phyloP scores from a whole-genome alignment of 1,140 invertebrate species.

The Ceratosolen fusciceps region DNA sequence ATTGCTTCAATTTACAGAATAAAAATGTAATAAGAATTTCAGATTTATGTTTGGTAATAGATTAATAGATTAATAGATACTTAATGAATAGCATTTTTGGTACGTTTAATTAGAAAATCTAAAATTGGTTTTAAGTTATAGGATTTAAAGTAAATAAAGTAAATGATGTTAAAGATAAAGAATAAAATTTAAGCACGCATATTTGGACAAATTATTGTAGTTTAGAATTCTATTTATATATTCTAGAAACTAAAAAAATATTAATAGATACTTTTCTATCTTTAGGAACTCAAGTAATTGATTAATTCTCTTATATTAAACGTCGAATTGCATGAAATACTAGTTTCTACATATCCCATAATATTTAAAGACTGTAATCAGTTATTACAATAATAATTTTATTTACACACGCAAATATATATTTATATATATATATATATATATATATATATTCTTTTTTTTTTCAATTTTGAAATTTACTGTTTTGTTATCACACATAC shows the following conservation, averaged over 20 bases:
- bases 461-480: background rate
- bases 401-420: background rate
- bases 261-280: constrained; percentile 46
- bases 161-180: constrained; percentile 4
- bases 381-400: constrained; percentile 28
- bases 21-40: too few relatives aligned
- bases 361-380: constrained; percentile 16
- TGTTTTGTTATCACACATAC: background rate
- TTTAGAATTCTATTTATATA: constrained; percentile 41
- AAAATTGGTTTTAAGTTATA: background rate
- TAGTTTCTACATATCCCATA: constrained; percentile 48
- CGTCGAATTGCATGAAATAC: constrained; percentile 63
- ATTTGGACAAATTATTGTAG: constrained; percentile 44
- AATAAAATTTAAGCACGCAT: constrained; percentile 6
- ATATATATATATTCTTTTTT: too few relatives aligned
- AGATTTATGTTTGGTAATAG: too few relatives aligned
- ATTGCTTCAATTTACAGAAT: too few relatives aligned
- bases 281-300: constrained; percentile 43
- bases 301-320: constrained; percentile 42
- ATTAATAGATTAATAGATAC: background rate
- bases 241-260: constrained; percentile 39
- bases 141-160: background rate
- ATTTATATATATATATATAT: constrained; percentile 15
- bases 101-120: background rate
- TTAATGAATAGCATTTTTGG: constrained; percentile 2